Conservation (phyloP, 2,888 invertebrate species). For the Nephrotoma guestfalica region DNA sequence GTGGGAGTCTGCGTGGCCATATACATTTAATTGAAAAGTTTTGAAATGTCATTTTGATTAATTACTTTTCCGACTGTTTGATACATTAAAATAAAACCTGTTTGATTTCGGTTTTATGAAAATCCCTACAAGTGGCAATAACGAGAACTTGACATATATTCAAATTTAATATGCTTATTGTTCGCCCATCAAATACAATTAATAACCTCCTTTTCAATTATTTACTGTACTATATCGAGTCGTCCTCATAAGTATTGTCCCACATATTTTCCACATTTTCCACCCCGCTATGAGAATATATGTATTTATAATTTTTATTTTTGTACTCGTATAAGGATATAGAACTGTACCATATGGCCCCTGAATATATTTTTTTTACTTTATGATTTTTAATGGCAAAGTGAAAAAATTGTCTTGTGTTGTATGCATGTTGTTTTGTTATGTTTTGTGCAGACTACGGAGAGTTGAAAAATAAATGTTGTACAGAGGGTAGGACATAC, state of each 20-base stretch:
- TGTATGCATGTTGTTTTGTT: neutral
- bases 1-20: neutral
- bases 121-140: neutral
- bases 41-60: neutral
- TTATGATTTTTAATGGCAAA: neutral
- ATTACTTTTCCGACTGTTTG: neutral
- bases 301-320: neutral
- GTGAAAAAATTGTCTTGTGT: neutral
- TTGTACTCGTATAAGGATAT: neutral
- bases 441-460: neutral
- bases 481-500: neutral
- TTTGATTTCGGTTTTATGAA: neutral
- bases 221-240: neutral
- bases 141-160: neutral
- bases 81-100: neutral
- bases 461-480: neutral
- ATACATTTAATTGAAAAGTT: neutral
- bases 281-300: neutral
- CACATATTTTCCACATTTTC: neutral
- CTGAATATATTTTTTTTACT: neutral
- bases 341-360: neutral
- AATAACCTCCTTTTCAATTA: neutral
- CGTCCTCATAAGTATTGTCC: neutral
- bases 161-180: neutral
- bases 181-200: neutral